Conservation (phyloP, 2,797 vertebrate genomes). For the Tokudaia muenninki region DNA sequence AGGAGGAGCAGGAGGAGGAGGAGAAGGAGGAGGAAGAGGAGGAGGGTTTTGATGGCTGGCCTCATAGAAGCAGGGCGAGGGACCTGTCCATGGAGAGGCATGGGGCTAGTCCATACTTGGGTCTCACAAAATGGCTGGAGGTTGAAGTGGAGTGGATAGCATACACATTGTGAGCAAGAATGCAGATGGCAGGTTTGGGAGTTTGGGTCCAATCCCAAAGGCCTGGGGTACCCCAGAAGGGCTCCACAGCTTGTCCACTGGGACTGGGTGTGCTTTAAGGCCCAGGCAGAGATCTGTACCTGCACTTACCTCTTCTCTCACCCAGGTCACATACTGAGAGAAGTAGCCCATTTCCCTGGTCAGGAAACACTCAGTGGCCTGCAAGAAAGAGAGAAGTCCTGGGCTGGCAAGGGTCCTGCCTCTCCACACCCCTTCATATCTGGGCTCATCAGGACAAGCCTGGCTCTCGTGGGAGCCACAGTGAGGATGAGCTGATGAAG, state of each 20-base stretch:
- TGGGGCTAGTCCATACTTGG: background rate
- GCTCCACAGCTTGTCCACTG: background rate
- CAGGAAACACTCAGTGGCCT: constrained; percentile 88
- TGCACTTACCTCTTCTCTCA: constrained; percentile 86
- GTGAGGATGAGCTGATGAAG: background rate
- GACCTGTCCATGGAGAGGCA: background rate
- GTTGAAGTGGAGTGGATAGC: background rate
- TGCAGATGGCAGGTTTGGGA: background rate
- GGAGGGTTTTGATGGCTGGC: background rate
- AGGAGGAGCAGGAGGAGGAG: too few species aligned
- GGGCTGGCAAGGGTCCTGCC: background rate
- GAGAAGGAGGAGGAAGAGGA: too few species aligned
- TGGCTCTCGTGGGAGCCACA: background rate
- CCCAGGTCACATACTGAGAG: constrained; percentile 87
- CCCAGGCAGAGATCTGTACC: fast-evolving
- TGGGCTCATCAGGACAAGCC: background rate
- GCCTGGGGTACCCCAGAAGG: background rate
- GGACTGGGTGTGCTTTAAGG: background rate
- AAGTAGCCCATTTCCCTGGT: constrained; percentile 86
- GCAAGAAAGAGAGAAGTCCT: constrained; percentile 37
- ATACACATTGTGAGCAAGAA: background rate
- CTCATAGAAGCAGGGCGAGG: background rate
- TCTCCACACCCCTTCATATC: fast-evolving
- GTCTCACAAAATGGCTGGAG: background rate
- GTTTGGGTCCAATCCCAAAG: background rate